These are phyloP conservation scores for Periophthalmus modestus DNA, from an alignment of 2,113 vertebrate genomes.

Conservation along the genomic window DNA sequence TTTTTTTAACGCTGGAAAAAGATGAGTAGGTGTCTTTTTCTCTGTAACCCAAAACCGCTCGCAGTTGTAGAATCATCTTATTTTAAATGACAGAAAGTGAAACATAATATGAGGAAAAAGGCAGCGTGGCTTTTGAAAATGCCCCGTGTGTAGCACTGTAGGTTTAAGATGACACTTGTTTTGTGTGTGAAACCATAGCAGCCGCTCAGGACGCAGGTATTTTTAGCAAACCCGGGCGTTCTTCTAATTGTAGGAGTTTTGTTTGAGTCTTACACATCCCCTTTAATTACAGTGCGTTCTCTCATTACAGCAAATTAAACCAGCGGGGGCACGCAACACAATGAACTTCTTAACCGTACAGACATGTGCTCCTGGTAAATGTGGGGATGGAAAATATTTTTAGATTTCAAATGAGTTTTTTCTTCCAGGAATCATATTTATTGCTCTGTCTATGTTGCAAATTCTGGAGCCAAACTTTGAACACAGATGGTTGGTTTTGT, in stretches of 20 bases:
- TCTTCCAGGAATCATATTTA: background rate
- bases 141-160: background rate
- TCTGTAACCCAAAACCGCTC: background rate
- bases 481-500: no score
- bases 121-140: background rate
- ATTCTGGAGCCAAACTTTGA: background rate
- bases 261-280: slow-evolving; percentile 53
- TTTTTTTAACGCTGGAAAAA: slow-evolving; percentile 2
- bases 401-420: background rate
- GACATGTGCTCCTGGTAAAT: slow-evolving; percentile 11
- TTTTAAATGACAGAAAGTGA: background rate
- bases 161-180: slow-evolving; percentile 18
- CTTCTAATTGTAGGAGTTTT: slow-evolving; percentile 66
- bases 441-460: background rate
- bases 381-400: background rate
- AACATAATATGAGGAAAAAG: background rate
- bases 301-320: slow-evolving; percentile 53
- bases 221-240: slow-evolving; percentile 66
- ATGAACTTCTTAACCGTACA: slow-evolving; percentile 24
- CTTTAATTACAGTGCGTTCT: slow-evolving; percentile 60
- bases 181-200: slow-evolving; percentile 58
- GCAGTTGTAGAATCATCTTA: background rate
- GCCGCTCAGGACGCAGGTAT: no score
- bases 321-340: slow-evolving; percentile 18
- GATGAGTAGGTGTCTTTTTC: slow-evolving; percentile 5